A percentile compares a stretch with the other conserved stretches of the same genome.
Evolutionary conservation across 2,113 vertebrate species (phyloP).

Genomic region (Pluvianellus socialis): DNA sequence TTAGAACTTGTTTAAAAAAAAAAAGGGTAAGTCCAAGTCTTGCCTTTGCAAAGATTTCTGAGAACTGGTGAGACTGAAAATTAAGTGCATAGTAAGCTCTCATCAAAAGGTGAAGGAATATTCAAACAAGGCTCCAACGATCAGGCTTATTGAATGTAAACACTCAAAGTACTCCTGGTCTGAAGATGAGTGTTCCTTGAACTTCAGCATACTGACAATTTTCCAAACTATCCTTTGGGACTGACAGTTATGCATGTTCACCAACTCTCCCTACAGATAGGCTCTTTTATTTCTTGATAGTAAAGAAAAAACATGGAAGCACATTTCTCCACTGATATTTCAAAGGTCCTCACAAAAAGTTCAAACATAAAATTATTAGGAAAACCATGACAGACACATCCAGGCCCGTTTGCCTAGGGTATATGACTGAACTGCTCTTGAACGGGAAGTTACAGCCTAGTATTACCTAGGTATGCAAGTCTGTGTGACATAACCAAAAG

Average conservation of each 20-base stretch:
- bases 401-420: not conserved
- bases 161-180: not conserved
- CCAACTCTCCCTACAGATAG: not conserved
- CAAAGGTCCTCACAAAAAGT: not conserved
- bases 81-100: not conserved
- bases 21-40: not conserved
- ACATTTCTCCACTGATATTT: not conserved
- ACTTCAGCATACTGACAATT: not conserved
- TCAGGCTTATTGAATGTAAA: not conserved
- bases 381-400: not conserved
- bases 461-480: not conserved
- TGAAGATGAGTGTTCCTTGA: not conserved
- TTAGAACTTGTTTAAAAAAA: not conserved
- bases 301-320: not conserved
- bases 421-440: not conserved
- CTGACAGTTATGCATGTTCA: not conserved
- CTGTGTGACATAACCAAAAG: not conserved
- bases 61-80: not conserved
- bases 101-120: not conserved
- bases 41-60: not conserved
- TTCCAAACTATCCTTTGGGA: not conserved
- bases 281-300: not conserved
- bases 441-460: not conserved
- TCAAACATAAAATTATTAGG: not conserved
- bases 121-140: not conserved